Evolutionary conservation across 2,113 vertebrate genomes (phyloP).

Genomic region (Micronycteris hirsuta): DNA sequence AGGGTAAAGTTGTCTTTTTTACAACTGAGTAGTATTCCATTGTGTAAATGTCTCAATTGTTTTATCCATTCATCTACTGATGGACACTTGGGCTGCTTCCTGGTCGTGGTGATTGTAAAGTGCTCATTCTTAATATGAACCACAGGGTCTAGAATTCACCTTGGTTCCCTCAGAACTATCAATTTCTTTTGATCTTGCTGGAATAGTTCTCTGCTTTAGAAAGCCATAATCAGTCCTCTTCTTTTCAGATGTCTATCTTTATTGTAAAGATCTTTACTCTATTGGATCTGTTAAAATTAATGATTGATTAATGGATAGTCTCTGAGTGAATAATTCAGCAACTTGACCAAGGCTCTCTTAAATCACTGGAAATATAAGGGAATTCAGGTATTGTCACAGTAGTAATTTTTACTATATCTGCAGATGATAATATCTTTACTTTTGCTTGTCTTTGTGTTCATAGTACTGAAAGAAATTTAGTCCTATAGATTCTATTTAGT

Average conservation of each 20-base stretch:
- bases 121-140: not conserved
- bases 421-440: not conserved
- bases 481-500: conserved; percentile 1
- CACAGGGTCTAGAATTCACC: not conserved
- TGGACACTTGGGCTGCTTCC: too few relatives aligned
- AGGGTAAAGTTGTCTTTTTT: too few relatives aligned
- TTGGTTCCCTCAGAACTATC: not conserved
- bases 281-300: conserved; percentile 22
- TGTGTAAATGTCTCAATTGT: too few relatives aligned
- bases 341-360: not conserved
- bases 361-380: not conserved
- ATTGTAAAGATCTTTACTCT: conserved; percentile 20
- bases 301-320: not conserved
- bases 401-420: not conserved
- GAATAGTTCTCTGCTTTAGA: conserved; percentile 1
- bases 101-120: too few relatives aligned
- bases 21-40: too few relatives aligned
- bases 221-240: not conserved
- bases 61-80: too few relatives aligned
- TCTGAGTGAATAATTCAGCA: conserved; percentile 18
- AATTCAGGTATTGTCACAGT: not conserved
- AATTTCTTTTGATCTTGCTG: not conserved
- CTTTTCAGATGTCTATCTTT: not conserved
- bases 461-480: not conserved
- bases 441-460: not conserved